phyloP scores from a whole-genome alignment of 2,797 vertebrate species.

The Eurystomus glaucurus region DNA sequence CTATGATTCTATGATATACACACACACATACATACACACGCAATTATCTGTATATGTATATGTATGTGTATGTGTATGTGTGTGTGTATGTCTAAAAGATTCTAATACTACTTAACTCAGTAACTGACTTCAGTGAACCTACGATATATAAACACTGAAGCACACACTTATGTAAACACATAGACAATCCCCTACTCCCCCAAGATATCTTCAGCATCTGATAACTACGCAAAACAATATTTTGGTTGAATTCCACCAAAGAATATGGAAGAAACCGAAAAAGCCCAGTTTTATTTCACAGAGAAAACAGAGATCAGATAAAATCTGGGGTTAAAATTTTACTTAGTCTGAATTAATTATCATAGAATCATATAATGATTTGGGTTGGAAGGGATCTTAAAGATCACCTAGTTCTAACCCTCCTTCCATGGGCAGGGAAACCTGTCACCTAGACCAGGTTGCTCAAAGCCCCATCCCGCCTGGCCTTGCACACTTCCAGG shows the following conservation, averaged over 20 bases:
- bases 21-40: background rate
- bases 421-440: background rate
- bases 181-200: no score
- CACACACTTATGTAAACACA: background rate
- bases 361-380: background rate
- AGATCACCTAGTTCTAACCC: background rate
- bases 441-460: background rate
- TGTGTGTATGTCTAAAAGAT: no score
- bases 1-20: no score
- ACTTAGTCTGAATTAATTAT: background rate
- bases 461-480: background rate
- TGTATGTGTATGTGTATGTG: background rate
- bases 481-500: background rate
- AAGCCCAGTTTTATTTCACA: background rate
- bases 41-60: accelerated
- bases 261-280: background rate
- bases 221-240: accelerated
- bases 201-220: background rate
- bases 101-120: background rate
- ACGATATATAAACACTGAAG: background rate
- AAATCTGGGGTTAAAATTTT: background rate
- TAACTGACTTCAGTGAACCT: background rate
- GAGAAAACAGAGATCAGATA: background rate
- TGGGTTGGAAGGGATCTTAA: background rate
- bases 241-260: background rate